These are phyloP conservation scores for Macroteleia sp. DNA, from an alignment of 2,888 invertebrate species.

Conservation along the genomic window DNA sequence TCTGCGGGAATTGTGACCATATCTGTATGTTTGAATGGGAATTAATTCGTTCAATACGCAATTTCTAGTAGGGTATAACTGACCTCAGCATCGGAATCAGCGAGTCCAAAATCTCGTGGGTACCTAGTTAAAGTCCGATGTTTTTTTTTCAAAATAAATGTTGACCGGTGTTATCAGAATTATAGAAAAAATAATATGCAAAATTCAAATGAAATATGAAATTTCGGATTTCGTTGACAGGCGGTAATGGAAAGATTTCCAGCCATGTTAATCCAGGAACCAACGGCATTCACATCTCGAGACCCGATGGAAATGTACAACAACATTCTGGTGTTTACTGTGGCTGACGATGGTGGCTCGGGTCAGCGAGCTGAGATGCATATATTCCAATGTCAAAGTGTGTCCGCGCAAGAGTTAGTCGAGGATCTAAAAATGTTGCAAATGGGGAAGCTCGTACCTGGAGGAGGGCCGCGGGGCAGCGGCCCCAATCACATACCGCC, in stretches of 20 bases:
- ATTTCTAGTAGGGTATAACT: too few relatives aligned
- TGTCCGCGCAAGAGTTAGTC: conserved; percentile 92
- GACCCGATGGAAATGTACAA: conserved; percentile 99
- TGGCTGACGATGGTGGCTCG: conserved; percentile 88
- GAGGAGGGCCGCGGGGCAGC: conserved; percentile 78
- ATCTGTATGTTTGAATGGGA: too few relatives aligned
- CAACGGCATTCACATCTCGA: conserved; percentile 98
- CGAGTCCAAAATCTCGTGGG: too few relatives aligned
- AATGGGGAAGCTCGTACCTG: conserved; percentile 85
- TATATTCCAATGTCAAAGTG: conserved; percentile 95
- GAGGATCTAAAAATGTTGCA: conserved; percentile 91
- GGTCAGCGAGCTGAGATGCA: conserved; percentile 95
- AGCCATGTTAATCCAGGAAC: conserved; percentile 95
- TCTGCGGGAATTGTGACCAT: too few relatives aligned
- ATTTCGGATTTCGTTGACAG: too few relatives aligned
- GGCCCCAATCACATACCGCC: conserved; percentile 85
- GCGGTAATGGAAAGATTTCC: conserved; percentile 99
- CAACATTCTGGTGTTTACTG: conserved; percentile 98
- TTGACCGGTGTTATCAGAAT: too few relatives aligned
- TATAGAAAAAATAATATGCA: too few relatives aligned
- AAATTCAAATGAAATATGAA: too few relatives aligned
- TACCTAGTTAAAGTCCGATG: too few relatives aligned
- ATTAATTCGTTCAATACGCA: too few relatives aligned
- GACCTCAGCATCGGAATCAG: too few relatives aligned
- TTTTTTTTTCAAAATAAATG: too few relatives aligned